Evolutionary conservation across 2,113 vertebrate genomes (phyloP).

Genomic region (Alligator sinensis): DNA sequence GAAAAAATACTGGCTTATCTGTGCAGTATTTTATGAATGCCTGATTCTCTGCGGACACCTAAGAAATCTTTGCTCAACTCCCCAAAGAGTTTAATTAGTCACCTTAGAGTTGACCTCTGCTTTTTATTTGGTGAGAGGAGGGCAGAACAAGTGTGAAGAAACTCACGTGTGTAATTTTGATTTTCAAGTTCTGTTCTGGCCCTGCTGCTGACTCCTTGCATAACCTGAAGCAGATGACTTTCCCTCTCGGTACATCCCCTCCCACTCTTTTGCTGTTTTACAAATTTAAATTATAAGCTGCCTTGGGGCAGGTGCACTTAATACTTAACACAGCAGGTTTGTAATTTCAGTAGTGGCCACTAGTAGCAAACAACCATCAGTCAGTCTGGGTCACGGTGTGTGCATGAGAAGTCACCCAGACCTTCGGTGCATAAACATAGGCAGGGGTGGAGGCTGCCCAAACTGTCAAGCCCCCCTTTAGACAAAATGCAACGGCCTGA

Average conservation of each 20-base stretch:
- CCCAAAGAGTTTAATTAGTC: not conserved
- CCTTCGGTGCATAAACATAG: no score
- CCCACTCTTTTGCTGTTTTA: not conserved
- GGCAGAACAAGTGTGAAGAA: not conserved
- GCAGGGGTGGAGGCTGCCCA: no score
- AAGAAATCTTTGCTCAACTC: not conserved
- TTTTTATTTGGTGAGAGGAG: not conserved
- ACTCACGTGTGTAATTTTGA: not conserved
- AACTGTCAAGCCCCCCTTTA: no score
- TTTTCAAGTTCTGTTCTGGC: not conserved
- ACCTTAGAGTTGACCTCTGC: not conserved
- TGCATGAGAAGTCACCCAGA: no score
- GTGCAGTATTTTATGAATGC: not conserved
- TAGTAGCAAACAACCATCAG: no score
- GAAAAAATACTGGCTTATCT: not conserved
- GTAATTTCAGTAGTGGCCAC: not conserved
- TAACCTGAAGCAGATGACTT: no score
- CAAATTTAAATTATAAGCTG: not conserved
- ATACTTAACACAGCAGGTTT: not conserved
- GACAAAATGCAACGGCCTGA: no score
- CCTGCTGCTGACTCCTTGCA: no score
- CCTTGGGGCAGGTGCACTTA: not conserved
- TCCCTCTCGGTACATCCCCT: not conserved
- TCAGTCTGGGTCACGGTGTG: no score
- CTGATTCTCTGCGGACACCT: not conserved